These are phyloP conservation scores for Megaceryle maxima DNA, from an alignment of 2,113 vertebrate genomes.

Conservation along the genomic window DNA sequence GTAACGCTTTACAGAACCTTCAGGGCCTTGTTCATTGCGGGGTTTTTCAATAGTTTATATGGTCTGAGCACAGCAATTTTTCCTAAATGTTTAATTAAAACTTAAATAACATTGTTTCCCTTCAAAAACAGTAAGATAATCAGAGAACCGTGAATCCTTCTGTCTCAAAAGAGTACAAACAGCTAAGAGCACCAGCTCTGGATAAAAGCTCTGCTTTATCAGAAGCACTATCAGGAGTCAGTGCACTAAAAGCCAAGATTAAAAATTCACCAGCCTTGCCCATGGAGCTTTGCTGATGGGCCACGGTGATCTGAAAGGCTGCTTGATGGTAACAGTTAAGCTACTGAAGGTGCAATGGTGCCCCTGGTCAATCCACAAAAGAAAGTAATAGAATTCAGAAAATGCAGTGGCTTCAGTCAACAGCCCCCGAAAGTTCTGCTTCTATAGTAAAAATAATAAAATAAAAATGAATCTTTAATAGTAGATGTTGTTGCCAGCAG, in stretches of 20 bases:
- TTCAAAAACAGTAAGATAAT: not conserved
- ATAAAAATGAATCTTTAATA: not conserved
- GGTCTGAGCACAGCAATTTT: not conserved
- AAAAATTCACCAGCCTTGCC: not conserved
- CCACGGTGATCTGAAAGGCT: not conserved
- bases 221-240: not conserved
- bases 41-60: not conserved
- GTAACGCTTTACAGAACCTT: not conserved
- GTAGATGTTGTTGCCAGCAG: not conserved
- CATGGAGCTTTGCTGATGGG: not conserved
- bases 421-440: not conserved
- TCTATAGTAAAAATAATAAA: not conserved
- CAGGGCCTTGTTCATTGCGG: not conserved
- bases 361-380: not conserved
- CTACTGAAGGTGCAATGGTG: rapidly evolving
- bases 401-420: not conserved
- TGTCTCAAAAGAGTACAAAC: not conserved
- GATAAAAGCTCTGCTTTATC: not conserved
- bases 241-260: not conserved
- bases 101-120: not conserved
- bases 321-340: not conserved
- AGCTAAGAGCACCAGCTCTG: not conserved
- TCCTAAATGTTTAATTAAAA: not conserved
- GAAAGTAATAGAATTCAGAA: not conserved
- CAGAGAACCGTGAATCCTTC: too few relatives aligned